These are phyloP conservation scores for Scaptomyza montana DNA, from an alignment of 1,140 invertebrate genomes.

Conservation along the genomic window DNA sequence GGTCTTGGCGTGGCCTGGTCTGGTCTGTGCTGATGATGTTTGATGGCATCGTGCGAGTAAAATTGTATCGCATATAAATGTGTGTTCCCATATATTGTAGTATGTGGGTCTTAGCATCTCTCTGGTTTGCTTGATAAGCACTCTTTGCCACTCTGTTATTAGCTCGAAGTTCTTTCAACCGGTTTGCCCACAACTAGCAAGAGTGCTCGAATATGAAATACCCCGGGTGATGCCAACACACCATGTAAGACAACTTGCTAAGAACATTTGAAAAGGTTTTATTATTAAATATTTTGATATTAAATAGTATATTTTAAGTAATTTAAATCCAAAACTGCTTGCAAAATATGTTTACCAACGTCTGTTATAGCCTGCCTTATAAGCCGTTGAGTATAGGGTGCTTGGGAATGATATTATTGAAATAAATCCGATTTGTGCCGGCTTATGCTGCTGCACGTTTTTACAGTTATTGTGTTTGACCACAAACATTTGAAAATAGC, in stretches of 20 bases:
- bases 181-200: conserved; percentile 46
- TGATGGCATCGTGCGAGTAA: conserved; percentile 31
- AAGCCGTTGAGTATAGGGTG: background rate
- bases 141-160: conserved; percentile 53
- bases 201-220: background rate
- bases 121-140: conserved; percentile 60
- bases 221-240: background rate
- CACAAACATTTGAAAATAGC: conserved; percentile 67
- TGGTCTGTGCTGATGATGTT: conserved; percentile 23
- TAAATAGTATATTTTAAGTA: too few relatives aligned
- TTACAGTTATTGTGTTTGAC: conserved; percentile 69
- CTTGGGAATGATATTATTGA: conserved; percentile 16
- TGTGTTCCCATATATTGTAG: too few relatives aligned
- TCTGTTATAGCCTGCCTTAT: background rate
- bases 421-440: conserved; percentile 39
- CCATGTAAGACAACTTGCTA: too few relatives aligned
- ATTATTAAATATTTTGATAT: too few relatives aligned
- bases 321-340: background rate
- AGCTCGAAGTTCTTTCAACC: conserved; percentile 53
- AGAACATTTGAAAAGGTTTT: too few relatives aligned
- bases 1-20: conserved; percentile 29
- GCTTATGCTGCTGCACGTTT: conserved; percentile 10
- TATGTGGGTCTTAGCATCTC: conserved; percentile 56
- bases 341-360: background rate
- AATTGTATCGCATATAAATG: conserved; percentile 6